Evolutionary conservation across 2,888 invertebrate species (phyloP).

Genomic region (Peribatodes rhomboidaria): DNA sequence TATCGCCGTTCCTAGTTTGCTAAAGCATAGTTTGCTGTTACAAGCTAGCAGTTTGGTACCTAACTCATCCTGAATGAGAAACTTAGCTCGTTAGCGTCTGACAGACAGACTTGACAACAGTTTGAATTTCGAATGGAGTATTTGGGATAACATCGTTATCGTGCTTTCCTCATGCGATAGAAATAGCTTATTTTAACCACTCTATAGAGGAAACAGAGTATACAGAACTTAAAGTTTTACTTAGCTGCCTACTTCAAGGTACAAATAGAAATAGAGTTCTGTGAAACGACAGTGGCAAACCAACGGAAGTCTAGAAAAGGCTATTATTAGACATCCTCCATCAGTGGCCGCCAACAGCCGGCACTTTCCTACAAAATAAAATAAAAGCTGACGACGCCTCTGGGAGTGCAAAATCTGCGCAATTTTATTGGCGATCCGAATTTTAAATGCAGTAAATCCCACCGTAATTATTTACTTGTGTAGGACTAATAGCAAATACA

Average conservation of each 20-base stretch:
- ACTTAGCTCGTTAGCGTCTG: slow-evolving; percentile 48
- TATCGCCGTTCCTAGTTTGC: slow-evolving; percentile 19
- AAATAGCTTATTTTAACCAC: neutral
- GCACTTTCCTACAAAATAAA: slow-evolving; percentile 30
- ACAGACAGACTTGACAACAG: slow-evolving; percentile 39
- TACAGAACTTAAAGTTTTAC: too few relatives aligned
- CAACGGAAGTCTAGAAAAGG: slow-evolving; percentile 14
- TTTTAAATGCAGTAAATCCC: neutral
- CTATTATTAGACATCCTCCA: slow-evolving; percentile 19
- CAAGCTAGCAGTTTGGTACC: slow-evolving; percentile 16
- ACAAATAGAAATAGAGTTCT: neutral
- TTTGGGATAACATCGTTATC: slow-evolving; percentile 15
- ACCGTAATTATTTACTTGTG: neutral
- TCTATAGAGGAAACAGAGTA: neutral
- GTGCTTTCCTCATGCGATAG: slow-evolving; percentile 1
- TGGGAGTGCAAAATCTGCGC: neutral
- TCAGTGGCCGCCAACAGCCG: slow-evolving; percentile 11
- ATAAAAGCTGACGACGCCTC: slow-evolving; percentile 31
- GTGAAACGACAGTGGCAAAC: neutral
- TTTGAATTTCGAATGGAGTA: slow-evolving; percentile 39
- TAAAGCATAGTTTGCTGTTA: slow-evolving; percentile 34
- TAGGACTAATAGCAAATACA: neutral
- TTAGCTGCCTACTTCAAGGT: neutral
- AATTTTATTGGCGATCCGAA: neutral
- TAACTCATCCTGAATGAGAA: slow-evolving; percentile 34